Evolutionary conservation across 2,113 vertebrate species (phyloP).

Genomic region (Microcebus griseorufus): DNA sequence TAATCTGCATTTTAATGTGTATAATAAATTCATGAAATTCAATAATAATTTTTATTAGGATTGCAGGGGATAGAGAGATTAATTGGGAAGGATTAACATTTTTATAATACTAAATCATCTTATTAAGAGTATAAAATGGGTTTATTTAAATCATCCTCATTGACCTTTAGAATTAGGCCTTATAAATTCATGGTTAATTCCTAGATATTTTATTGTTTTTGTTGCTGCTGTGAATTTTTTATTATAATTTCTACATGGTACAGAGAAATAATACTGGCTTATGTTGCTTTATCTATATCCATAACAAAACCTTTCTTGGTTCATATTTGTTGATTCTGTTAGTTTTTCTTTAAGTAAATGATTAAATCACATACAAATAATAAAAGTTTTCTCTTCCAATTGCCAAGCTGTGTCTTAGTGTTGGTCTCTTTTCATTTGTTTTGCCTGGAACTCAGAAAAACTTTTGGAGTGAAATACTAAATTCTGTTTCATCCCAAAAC

Average conservation of each 20-base stretch:
- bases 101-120: constrained; percentile 42
- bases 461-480: not conserved
- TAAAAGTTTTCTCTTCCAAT: not conserved
- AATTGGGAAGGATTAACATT: constrained; percentile 48
- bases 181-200: constrained; percentile 31
- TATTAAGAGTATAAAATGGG: not conserved
- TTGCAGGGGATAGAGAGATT: constrained; percentile 15
- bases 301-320: constrained; percentile 37
- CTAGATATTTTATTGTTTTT: constrained; percentile 42
- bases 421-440: constrained; percentile 24
- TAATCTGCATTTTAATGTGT: constrained; percentile 22
- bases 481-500: constrained; percentile 26
- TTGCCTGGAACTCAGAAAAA: constrained; percentile 23
- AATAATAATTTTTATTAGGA: constrained; percentile 38
- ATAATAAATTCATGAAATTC: constrained; percentile 50
- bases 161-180: not conserved
- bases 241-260: not conserved
- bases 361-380: not conserved
- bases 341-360: constrained; percentile 20
- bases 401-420: not conserved
- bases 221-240: constrained; percentile 12
- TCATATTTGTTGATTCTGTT: constrained; percentile 34
- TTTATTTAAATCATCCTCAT: constrained; percentile 40
- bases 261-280: constrained; percentile 17
- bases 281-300: not conserved